Evolutionary conservation across 1,140 invertebrate genomes (phyloP), one percentile per base, ranked within the genome.

Genomic region (Druon quercuslanigerum): DNA sequence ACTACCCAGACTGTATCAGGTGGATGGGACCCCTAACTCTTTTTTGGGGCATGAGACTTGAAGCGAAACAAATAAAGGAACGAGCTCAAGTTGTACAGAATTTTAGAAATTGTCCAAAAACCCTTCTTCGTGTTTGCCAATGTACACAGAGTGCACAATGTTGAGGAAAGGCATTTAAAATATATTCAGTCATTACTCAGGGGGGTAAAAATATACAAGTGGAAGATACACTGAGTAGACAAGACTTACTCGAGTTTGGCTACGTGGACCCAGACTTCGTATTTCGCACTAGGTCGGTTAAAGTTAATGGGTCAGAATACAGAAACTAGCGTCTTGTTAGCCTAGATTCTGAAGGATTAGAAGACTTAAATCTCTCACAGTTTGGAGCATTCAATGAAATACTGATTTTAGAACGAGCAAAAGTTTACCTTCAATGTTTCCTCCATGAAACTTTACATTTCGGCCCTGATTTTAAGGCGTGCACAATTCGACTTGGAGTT

Each of bases 91-190:
- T 54, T n/a, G 17, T 54, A 7, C n/a, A 54, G 4, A 54, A 54
- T 54, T 54, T n/a, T 7, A 14, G 7, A 14, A 54, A 54, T 8
- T 54, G 52, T n/a, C n/a, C 52, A 0, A 54, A 54, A 54, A 54
- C 14, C 4, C 52, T 54, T n/a, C 13, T 54, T 54, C 13, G 52
- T 1, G 17, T 54, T 8, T 54, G 52, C 7, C 52, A 54, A 8
- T 54, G 52, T 7, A 54, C 52, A 54, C 52, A 54, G 17, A 54
- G 52, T 54, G 52, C 52, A n/a, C 52, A 54, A 54, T 54, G 52
- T 14, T 14, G n/a, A n/a, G 52, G 52, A n/a, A 14, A 54, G n/a
- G 52, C 9, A 4, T n/a, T 54, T 3, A n/a, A 54, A 54, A 6
- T 54, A 54, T n/a, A 17, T n/a, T n/a, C n/a, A 19, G 7, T 19